Evolutionary conservation across 2,797 vertebrate genomes (phyloP).

Genomic region (Xenentodon cancila): DNA sequence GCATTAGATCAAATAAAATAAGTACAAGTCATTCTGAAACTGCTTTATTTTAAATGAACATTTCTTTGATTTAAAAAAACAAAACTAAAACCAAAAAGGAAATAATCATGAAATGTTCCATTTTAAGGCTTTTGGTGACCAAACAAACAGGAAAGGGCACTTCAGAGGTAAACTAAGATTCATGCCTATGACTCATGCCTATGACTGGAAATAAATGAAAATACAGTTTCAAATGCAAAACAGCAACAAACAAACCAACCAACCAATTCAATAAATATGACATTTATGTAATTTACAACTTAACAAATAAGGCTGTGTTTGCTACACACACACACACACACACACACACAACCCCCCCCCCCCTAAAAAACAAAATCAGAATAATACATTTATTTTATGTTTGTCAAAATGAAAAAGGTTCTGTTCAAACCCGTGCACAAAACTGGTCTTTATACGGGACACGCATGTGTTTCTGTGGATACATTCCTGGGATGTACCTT

Average conservation of each 20-base stretch:
- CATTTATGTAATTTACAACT: constrained; percentile 32
- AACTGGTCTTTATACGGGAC: constrained; percentile 16
- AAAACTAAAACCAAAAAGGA: not conserved
- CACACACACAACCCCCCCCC: too few species aligned
- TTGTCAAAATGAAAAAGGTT: constrained; percentile 15
- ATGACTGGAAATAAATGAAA: constrained; percentile 2
- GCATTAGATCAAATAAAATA: constrained; percentile 3
- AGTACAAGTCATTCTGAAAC: not conserved
- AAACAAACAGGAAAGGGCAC: not conserved
- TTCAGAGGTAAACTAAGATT: constrained; percentile 30
- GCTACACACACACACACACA: constrained; percentile 8
- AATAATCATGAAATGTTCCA: not conserved
- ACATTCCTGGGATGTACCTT: constrained; percentile 16
- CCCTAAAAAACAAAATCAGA: too few species aligned
- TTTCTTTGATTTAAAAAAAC: not conserved
- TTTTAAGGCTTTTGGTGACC: constrained; percentile 31
- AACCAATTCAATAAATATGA: constrained; percentile 58
- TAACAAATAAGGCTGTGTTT: constrained; percentile 26
- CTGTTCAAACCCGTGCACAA: constrained; percentile 47
- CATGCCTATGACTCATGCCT: not conserved
- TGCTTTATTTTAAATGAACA: not conserved
- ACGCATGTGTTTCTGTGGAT: constrained; percentile 24
- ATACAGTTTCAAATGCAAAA: constrained; percentile 2
- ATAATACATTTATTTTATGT: not conserved
- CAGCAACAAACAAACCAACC: constrained; percentile 10